Evolutionary conservation across 2,113 vertebrate genomes (phyloP).

Genomic region (Erythrolamprus reginae): DNA sequence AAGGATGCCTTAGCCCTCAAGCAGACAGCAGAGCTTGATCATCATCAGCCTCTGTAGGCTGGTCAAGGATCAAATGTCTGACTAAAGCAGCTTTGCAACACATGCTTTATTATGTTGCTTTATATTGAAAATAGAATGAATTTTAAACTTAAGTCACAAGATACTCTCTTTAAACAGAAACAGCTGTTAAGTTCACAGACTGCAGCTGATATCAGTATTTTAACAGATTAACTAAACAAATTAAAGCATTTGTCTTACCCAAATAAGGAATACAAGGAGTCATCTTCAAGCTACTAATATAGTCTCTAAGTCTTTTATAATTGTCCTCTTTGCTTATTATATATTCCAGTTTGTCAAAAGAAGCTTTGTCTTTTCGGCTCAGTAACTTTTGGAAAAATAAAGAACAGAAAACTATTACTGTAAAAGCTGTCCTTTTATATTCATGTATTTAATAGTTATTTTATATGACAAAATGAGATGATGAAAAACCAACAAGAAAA

Average conservation of each 20-base stretch:
- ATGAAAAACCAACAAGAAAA: background rate
- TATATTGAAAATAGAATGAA: background rate
- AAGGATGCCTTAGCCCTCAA: background rate
- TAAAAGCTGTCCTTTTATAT: background rate
- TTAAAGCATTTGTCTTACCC: conserved; percentile 71
- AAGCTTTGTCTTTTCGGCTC: conserved; percentile 95
- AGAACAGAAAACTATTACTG: background rate
- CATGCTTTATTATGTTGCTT: background rate
- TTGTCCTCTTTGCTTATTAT: conserved; percentile 99
- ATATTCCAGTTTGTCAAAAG: conserved; percentile 94
- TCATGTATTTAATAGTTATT: background rate
- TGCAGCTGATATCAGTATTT: background rate
- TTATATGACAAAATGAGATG: background rate
- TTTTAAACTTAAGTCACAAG: background rate
- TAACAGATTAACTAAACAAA: background rate
- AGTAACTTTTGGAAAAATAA: conserved; percentile 72
- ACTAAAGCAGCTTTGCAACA: background rate
- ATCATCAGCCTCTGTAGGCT: background rate
- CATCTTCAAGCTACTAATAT: conserved; percentile 97
- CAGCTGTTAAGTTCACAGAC: background rate
- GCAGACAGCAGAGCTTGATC: background rate
- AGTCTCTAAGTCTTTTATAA: conserved; percentile 95
- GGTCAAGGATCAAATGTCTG: background rate
- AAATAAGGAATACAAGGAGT: conserved; percentile 97
- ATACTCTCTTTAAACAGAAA: background rate